These are phyloP conservation scores for Troglohyphantes excavatus DNA, from an alignment of 2,888 invertebrate genomes.

Conservation along the genomic window DNA sequence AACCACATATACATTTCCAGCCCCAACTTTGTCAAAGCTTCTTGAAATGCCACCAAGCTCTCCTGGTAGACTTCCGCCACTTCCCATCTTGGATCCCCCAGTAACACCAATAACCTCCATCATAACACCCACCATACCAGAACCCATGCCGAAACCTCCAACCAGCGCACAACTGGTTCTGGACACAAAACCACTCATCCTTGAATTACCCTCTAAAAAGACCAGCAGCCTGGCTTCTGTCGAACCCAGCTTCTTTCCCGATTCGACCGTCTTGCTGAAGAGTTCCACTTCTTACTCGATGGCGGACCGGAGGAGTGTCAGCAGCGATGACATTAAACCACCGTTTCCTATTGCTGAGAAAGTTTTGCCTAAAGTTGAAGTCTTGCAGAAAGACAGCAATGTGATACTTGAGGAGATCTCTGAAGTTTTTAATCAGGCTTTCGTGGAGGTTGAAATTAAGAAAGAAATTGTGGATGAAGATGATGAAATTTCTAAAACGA, in stretches of 20 bases:
- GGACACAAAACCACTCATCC: not conserved
- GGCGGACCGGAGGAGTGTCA: not conserved
- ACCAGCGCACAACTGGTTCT: not conserved
- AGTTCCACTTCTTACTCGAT: not conserved
- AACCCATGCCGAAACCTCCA: not conserved
- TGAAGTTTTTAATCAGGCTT: constrained; percentile 46
- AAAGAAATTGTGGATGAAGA: not conserved
- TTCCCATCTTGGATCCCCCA: constrained; percentile 64
- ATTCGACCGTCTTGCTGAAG: not conserved
- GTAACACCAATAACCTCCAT: not conserved
- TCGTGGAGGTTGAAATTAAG: constrained; percentile 28
- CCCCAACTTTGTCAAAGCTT: constrained; percentile 78
- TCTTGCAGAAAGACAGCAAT: constrained; percentile 18
- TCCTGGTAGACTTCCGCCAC: constrained; percentile 75
- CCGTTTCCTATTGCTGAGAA: not conserved
- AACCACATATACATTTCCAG: constrained; percentile 41
- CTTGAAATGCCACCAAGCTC: constrained; percentile 78
- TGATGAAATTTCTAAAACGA: not conserved
- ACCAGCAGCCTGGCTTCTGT: not conserved
- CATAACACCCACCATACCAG: not conserved
- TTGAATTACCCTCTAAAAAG: constrained; percentile 7
- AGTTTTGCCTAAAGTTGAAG: not conserved
- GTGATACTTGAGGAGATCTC: constrained; percentile 24
- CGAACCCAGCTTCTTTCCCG: not conserved
- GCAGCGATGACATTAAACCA: not conserved